Evolutionary conservation across 2,797 vertebrate genomes (phyloP), one percentile per base, ranked within the genome.

Genomic region (Kryptolebias ocellatus): DNA sequence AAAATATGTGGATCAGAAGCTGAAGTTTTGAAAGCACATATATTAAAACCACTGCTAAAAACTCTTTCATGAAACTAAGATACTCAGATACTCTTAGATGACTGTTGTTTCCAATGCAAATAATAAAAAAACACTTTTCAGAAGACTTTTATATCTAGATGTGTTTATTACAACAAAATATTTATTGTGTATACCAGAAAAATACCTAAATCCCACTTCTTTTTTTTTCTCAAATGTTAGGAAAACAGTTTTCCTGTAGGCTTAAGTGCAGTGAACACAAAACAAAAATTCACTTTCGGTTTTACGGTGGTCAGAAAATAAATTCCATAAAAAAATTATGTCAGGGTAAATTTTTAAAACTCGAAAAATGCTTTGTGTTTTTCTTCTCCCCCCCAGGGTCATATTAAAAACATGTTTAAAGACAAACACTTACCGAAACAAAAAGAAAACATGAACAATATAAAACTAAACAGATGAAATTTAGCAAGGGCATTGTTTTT

Each of bases 391-490:
- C 20, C 20, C 20, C 20, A 2, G 79, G 20, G 73, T 80, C 5
- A 63, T 81, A 84, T 72, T 87, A 81, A 83, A 89, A 90, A 76
- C 58, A 85, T 83, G 74, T 89, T 83, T 81, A 80, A 50, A 84
- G 90, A 87, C 75, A 87, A 74, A 90, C 64, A 82, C 52, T 77
- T 87, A 76, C 18, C 39, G 87, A 90, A 79, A 88, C 70, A 89
- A 84, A 24, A 39, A 78, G 72, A 85, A 84, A 89, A 74, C 80
- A 88, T 81, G 55, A 84, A 83, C 74, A 83, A 72, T 80, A 81
- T 70, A 80, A 78, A 90, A 89, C 69, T 81, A 87, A 89, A 84
- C 69, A 53, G 78, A 86, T 84, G 63, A 90, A 86, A 83, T 79
- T 74, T 86, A 91, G 90, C 78, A 60, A 72, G 70, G 84, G 70